Evolutionary conservation across 2,797 vertebrate genomes (phyloP).

Genomic region (Ibycter americanus): DNA sequence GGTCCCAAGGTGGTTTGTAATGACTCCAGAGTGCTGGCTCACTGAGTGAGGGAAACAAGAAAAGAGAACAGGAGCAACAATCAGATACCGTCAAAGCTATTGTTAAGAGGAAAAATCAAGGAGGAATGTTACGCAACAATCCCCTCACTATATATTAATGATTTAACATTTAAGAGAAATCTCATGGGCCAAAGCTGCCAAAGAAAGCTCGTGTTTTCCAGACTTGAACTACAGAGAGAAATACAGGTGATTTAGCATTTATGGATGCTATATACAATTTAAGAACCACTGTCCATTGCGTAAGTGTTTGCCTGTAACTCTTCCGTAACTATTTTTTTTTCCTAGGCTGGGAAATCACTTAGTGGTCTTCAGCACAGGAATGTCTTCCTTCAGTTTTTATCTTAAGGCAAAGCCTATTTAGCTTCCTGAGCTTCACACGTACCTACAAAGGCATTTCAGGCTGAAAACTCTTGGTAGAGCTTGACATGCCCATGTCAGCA

Average conservation of each 20-base stretch:
- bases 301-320: background rate
- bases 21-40: slow-evolving; percentile 95
- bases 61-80: background rate
- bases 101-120: background rate
- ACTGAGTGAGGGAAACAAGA: slow-evolving; percentile 19
- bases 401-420: background rate
- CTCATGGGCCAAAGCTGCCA: background rate
- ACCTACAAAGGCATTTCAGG: background rate
- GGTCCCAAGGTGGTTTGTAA: slow-evolving; percentile 93
- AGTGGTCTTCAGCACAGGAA: background rate
- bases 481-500: background rate
- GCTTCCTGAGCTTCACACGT: background rate
- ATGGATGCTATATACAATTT: accelerated
- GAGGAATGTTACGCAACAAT: background rate
- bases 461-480: background rate
- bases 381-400: background rate
- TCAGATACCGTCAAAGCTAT: background rate
- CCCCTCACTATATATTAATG: background rate
- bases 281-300: background rate
- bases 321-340: background rate
- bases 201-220: background rate
- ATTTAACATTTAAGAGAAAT: background rate
- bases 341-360: background rate
- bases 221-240: background rate
- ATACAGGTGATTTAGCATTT: background rate